A percentile compares a stretch with the other conserved stretches of the same genome.
These are phyloP conservation scores for Brachyalestes nurse DNA, from an alignment of 2,797 vertebrate genomes.

Conservation along the genomic window DNA sequence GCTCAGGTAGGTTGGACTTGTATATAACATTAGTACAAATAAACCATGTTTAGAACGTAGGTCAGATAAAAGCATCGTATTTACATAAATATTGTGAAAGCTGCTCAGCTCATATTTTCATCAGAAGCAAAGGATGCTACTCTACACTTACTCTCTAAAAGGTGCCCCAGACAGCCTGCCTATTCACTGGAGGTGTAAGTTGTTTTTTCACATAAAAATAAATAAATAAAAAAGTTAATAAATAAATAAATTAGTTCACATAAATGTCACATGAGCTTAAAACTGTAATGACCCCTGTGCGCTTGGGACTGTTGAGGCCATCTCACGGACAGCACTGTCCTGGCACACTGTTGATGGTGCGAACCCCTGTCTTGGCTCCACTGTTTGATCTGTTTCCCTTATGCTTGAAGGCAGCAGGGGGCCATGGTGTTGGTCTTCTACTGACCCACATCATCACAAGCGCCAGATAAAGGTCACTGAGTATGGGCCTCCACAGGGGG, in stretches of 20 bases:
- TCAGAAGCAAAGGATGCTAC: neutral
- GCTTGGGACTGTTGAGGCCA: neutral
- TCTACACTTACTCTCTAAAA: neutral
- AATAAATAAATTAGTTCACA: too few species aligned
- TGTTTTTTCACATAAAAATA: too few species aligned
- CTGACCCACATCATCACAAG: constrained; percentile 38
- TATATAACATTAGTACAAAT: neutral
- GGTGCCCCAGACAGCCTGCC: neutral
- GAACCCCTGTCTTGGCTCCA: constrained; percentile 22
- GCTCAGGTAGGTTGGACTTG: neutral
- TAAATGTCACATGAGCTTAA: constrained; percentile 23
- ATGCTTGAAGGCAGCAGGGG: constrained; percentile 37
- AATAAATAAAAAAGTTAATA: too few species aligned
- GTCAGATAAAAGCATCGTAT: neutral
- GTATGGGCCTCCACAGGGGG: constrained; percentile 6
- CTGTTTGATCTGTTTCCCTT: constrained; percentile 52
- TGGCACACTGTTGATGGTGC: constrained; percentile 11
- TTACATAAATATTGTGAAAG: neutral
- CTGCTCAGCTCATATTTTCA: neutral
- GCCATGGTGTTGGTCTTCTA: neutral
- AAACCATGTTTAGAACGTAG: neutral
- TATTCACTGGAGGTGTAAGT: too few species aligned
- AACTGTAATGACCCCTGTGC: neutral
- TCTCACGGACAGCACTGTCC: neutral
- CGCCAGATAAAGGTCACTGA: constrained; percentile 43